These are phyloP conservation scores for Naja naja DNA, from an alignment of 2,113 vertebrate genomes.

Conservation along the genomic window DNA sequence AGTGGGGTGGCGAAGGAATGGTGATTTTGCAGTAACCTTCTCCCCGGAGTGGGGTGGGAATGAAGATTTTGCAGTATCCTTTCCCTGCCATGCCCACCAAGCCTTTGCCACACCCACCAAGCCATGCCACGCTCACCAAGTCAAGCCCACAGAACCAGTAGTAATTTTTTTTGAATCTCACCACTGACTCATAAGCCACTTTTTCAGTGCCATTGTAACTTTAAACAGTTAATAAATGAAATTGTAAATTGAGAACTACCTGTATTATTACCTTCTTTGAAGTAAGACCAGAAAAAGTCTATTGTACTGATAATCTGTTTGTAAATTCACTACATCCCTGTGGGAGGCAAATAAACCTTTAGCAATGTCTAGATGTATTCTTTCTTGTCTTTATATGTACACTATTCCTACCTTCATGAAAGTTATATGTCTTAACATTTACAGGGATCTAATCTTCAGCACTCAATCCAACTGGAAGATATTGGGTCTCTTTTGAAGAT, in stretches of 20 bases:
- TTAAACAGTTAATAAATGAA: background rate
- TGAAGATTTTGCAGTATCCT: no score
- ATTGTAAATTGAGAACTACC: background rate
- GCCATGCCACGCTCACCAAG: no score
- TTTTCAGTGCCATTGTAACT: background rate
- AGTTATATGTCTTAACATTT: background rate
- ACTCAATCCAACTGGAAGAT: background rate
- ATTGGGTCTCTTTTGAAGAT: background rate
- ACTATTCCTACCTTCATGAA: background rate
- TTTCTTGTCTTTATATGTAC: background rate
- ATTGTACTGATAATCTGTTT: background rate
- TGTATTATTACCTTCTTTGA: background rate
- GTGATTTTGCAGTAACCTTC: no score
- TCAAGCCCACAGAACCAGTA: no score
- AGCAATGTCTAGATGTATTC: background rate
- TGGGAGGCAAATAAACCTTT: background rate
- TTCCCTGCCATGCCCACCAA: no score
- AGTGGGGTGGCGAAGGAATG: no score
- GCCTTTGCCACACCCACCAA: no score
- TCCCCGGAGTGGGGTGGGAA: no score
- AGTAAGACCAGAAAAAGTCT: background rate
- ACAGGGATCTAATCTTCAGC: background rate
- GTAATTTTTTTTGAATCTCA: no score
- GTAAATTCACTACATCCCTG: background rate
- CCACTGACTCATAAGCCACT: background rate